phyloP scores from a whole-genome alignment of 2,113 vertebrate genomes.

The Burhinus oedicnemus region DNA sequence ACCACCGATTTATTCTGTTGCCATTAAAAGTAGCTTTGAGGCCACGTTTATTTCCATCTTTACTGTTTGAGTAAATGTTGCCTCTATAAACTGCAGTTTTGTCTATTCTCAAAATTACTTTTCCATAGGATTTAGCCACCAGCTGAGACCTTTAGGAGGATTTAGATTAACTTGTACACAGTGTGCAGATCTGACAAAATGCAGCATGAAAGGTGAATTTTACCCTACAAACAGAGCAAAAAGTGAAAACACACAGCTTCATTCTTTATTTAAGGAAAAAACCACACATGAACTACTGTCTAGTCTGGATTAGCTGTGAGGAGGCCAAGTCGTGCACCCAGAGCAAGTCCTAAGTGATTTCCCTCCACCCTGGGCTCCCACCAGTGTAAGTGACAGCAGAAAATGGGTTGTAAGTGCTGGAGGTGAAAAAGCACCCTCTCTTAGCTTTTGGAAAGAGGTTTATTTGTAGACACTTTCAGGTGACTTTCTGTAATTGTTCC shows the following conservation, averaged over 20 bases:
- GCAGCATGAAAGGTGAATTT: neutral
- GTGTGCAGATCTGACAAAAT: neutral
- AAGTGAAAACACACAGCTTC: neutral
- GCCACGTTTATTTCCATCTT: neutral
- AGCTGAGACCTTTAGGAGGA: neutral
- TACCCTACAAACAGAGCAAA: neutral
- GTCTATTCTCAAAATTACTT: neutral
- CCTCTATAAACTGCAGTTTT: neutral
- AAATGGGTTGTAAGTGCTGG: neutral
- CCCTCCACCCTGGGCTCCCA: neutral
- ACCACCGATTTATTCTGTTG: neutral
- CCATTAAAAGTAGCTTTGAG: neutral
- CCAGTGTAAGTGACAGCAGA: neutral
- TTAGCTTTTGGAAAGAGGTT: neutral
- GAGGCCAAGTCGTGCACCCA: neutral
- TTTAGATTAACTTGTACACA: neutral
- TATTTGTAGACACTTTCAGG: conserved; percentile 19
- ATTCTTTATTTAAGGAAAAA: neutral
- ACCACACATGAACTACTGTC: accelerated
- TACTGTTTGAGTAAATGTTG: accelerated
- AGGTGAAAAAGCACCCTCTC: neutral
- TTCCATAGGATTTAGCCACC: neutral
- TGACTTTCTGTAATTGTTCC: conserved; percentile 65
- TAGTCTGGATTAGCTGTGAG: neutral
- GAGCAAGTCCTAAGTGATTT: neutral